Base-by-base conservation (phyloP, 1,140 invertebrate genomes). In the Monomorium pharaonis region DNA sequence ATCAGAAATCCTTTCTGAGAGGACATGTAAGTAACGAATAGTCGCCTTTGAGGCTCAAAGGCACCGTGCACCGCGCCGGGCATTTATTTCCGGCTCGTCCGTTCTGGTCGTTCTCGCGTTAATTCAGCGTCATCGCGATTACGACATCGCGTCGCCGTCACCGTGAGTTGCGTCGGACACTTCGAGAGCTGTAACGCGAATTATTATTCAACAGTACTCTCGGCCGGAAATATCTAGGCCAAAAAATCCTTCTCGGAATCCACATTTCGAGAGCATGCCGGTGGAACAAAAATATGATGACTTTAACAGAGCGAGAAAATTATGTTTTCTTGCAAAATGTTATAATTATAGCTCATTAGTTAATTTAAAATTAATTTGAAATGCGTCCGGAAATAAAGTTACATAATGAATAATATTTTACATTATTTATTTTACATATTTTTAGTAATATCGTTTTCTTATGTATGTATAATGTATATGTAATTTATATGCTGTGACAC, bases 11-110 rank as follows among this genome's bases (percentile, higher is more conserved):
- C n/a, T n/a, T n/a, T n/a, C n/a, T n/a, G n/a, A n/a, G n/a, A n/a
- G n/a, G n/a, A n/a, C n/a, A n/a, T n/a, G n/a, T n/a, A n/a, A n/a
- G n/a, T n/a, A n/a, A n/a, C n/a, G n/a, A n/a, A n/a, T n/a, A n/a
- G n/a, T n/a, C n/a, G n/a, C n/a, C n/a, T n/a, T n/a, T n/a, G n/a
- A n/a, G n/a, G n/a, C n/a, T n/a, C n/a, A n/a, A n/a, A n/a, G n/a
- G n/a, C n/a, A n/a, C n/a, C n/a, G 21, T 56, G 58, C 58, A 87
- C 78, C 72, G 51, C 51, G 75, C 44, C 70, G 70, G 69, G 88
- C 54, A 67, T 90, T 89, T 88, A 89, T 89, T 90, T 88, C 86
- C 88, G 76, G 83, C 54, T 89, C 85, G 86, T 85, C 65, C 62
- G 63, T 89, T 81, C 69, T 54, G 56, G n/a, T 49, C 12, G 84